Evolutionary conservation across 2,797 vertebrate genomes (phyloP), one percentile per base, ranked within the genome.

Genomic region (Enteromius fasciolatus): DNA sequence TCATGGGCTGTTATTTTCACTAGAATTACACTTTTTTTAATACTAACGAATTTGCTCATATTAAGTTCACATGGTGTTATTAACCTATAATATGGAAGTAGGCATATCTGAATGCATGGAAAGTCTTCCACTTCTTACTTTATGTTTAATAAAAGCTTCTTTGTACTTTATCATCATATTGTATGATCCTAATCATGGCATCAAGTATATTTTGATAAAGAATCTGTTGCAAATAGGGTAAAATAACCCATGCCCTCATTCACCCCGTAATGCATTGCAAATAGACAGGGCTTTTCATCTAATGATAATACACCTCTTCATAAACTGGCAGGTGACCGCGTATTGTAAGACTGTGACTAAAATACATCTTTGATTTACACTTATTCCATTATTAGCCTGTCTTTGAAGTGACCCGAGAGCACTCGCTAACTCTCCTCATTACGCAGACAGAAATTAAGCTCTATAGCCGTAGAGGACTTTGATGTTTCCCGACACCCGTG

Each of bases 381-480:
- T 90, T 94, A 92, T 92, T 93, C 92, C 90, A 88, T 92, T 91
- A 93, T 93, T 92, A 93, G 93, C 87, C 89, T 67, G 89, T 89
- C 92, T 94, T 93, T 94, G 91, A 94, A 93, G 92, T 90, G 93
- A 93, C 92, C 91, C 88, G 88, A 86, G 89, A 91, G 91, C 90
- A 81, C 91, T 87, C 88, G 90, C 89, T 25, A 90, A 87, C 90
- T 90, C 90, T 91, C 92, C 92, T 94, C 91, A 94, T 95, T 94
- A 95, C 90, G 87, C 84, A 20, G 86, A 88, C 92, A 90, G 90
- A 92, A 91, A 93, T 87, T 69, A 88, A 91, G 88, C 85, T 86
- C 83, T 80, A 59, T 57, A 54, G 66, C 31, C 81, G 23, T 82
- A 83, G 39, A 74, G 44, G 80, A 81, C 92, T 93, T 91, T 92